Evolutionary conservation across 2,888 invertebrate species (phyloP).

Genomic region (Pegoplata infirma): DNA sequence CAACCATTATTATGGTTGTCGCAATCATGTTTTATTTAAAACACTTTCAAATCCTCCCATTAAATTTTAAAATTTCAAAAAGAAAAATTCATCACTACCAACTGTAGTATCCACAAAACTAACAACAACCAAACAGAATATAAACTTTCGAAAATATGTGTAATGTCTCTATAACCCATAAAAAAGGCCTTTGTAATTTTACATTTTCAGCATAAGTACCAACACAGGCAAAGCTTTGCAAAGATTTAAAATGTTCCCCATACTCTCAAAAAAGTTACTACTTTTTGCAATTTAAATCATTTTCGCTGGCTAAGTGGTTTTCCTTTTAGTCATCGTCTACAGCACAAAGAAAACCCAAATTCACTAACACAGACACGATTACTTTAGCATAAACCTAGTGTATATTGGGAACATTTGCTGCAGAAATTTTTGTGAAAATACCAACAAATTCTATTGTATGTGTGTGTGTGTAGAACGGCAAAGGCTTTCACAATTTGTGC

Average conservation of each 20-base stretch:
- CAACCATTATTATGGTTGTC: too few relatives aligned
- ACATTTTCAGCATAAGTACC: background rate
- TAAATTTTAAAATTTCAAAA: too few relatives aligned
- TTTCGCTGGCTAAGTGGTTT: conserved; percentile 41
- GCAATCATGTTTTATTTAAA: too few relatives aligned
- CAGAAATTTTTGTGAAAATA: background rate
- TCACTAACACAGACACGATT: background rate
- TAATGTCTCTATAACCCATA: conserved; percentile 16
- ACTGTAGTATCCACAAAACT: too few relatives aligned
- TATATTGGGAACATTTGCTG: background rate
- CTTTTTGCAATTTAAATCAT: conserved; percentile 39
- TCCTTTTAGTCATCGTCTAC: background rate
- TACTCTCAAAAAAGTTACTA: conserved; percentile 10
- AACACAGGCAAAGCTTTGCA: background rate
- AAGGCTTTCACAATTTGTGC: background rate
- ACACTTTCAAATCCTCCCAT: too few relatives aligned
- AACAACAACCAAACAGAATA: too few relatives aligned
- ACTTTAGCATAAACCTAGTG: background rate
- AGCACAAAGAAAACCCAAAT: background rate
- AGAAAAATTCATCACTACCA: too few relatives aligned
- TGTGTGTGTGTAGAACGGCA: background rate
- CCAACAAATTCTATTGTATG: background rate
- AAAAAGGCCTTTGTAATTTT: conserved; percentile 32
- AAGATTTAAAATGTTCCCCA: background rate
- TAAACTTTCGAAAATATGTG: conserved; percentile 34